These are phyloP conservation scores for Megalops atlanticus DNA, from an alignment of 2,113 vertebrate genomes.

Conservation along the genomic window DNA sequence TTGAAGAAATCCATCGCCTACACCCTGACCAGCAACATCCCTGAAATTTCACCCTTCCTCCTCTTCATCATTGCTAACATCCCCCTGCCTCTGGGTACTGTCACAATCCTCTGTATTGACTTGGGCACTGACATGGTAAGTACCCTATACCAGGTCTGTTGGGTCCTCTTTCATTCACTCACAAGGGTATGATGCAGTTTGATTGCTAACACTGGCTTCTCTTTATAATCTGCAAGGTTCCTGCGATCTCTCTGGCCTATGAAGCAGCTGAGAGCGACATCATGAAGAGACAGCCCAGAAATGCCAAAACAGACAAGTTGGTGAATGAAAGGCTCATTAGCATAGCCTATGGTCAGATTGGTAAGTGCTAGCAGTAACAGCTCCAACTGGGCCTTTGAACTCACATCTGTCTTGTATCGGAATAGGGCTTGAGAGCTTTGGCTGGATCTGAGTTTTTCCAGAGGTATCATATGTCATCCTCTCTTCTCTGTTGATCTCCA, in stretches of 20 bases:
- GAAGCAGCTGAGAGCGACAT: constrained; percentile 87
- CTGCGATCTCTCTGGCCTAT: constrained; percentile 83
- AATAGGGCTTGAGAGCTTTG: background rate
- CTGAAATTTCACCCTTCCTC: constrained; percentile 91
- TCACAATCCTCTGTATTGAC: constrained; percentile 95
- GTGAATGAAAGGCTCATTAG: constrained; percentile 84
- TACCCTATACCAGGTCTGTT: background rate
- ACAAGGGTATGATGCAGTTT: background rate
- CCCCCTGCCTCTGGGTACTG: constrained; percentile 85
- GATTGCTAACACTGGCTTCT: background rate
- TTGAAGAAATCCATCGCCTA: constrained; percentile 94
- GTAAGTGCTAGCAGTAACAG: constrained; percentile 47
- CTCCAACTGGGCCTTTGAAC: background rate
- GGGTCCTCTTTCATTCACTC: background rate
- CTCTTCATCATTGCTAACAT: constrained; percentile 90
- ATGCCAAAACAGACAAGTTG: constrained; percentile 80
- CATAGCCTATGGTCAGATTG: constrained; percentile 85
- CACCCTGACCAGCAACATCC: constrained; percentile 93
- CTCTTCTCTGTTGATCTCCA: background rate
- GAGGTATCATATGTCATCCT: background rate
- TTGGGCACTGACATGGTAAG: constrained; percentile 93
- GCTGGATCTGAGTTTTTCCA: no score
- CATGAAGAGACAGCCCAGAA: constrained; percentile 84
- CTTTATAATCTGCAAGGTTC: constrained; percentile 65
- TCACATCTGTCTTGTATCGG: background rate